Base-by-base conservation (phyloP, 1,140 invertebrate genomes). In the Pseudomyrmex sp. region DNA sequence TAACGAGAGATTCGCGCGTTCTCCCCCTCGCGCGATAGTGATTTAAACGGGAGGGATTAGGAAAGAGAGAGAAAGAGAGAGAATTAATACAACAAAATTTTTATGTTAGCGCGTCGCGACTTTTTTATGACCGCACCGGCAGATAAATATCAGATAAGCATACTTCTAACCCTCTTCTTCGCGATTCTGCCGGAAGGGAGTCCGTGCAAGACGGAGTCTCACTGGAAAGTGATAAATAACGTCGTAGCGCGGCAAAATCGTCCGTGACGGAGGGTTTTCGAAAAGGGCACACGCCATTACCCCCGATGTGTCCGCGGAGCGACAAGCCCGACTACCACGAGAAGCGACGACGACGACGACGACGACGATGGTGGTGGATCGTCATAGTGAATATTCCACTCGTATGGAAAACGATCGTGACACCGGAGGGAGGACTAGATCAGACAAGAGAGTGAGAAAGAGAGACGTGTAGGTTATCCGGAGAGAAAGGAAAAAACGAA, bases 201-300 rank as follows among this genome's bases (percentile, higher is more conserved):
- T 26, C 46, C 56, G 26, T 73, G 82, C 35, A 35, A 35, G 35
- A 35, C 54, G 86, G 85, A 79, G 90, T 88, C 88, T 91, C 85
- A 87, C 85, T 87, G 68, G 88, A 87, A 86, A 89, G 88, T 88
- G 89, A 93, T 92, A 92, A 93, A 92, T 91, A 92, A 92, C 88
- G 85, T 84, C 90, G 84, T 86, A 85, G 86, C 86, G 88, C 79
- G 90, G 90, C 88, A 92, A 92, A 93, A 93, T 93, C 90, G 89
- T 88, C 91, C 91, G 90, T 92, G 90, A 92, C 92, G 90, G 89
- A 91, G 91, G 92, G 92, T 88, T 92, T 85, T 87, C 84, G 85
- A 89, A 89, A 80, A 87, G 82, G 87, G 87, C 87, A 93, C 92
- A 91, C 91, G 91, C 92, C 92, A 93, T 93, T 93, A 93, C 92